These are phyloP conservation scores for Lysiphlebus fabarum DNA, from an alignment of 1,140 invertebrate species.

Conservation along the genomic window DNA sequence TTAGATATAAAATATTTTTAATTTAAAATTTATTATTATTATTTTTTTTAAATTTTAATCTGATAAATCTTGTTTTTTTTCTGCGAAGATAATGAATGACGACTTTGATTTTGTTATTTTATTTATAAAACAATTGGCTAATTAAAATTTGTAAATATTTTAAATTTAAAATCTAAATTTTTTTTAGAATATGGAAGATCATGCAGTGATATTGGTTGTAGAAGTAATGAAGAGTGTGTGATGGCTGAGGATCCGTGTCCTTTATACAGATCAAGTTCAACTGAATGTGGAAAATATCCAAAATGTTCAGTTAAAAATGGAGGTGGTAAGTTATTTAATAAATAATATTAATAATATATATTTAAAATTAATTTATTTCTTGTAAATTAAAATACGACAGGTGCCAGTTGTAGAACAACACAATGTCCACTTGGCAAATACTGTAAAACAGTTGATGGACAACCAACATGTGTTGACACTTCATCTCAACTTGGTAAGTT, in stretches of 20 bases:
- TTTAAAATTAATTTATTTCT: no score
- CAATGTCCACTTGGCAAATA: constrained; percentile 45
- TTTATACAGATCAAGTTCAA: constrained; percentile 43
- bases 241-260: constrained; percentile 69
- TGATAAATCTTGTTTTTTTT: no score
- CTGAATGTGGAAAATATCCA: constrained; percentile 65
- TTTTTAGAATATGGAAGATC: constrained; percentile 70
- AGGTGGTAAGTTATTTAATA: constrained; percentile 37
- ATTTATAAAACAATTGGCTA: no score
- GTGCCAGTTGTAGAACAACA: constrained; percentile 38
- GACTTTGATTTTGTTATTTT: no score
- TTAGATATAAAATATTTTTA: no score
- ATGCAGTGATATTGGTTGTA: constrained; percentile 73
- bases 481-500: constrained; percentile 40
- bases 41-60: no score
- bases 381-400: no score
- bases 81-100: no score
- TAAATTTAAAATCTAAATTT: no score
- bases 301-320: constrained; percentile 60
- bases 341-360: no score
- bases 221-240: constrained; percentile 68
- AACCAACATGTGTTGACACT: constrained; percentile 43
- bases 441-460: constrained; percentile 45
- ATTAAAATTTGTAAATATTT: no score
- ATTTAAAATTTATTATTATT: no score